phyloP scores from a whole-genome alignment of 64 coral and sea anemone genomes.

The Platygyra sinensis region DNA sequence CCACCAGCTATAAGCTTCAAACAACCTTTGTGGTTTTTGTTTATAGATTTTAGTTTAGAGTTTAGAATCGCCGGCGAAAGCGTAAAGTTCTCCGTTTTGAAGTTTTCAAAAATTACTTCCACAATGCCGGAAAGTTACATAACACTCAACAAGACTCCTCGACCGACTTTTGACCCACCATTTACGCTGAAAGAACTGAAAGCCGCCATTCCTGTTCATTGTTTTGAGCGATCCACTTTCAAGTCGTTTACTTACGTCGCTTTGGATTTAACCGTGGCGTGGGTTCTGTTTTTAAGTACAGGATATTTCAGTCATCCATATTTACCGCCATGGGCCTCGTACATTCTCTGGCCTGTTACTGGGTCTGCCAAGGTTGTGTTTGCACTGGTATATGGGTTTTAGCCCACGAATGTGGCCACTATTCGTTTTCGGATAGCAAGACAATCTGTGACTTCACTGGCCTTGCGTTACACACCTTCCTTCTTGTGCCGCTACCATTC shows the following conservation, averaged over 20 bases:
- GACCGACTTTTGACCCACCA: conserved; percentile 43
- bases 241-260: conserved; percentile 44
- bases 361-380: conserved; percentile 70
- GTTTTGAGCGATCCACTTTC: conserved; percentile 70
- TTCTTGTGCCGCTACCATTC: conserved; percentile 71
- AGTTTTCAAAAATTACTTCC: background rate
- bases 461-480: conserved; percentile 37
- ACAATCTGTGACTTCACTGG: conserved; percentile 42
- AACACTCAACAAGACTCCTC: conserved; percentile 48
- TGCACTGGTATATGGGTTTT: conserved; percentile 71
- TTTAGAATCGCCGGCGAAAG: background rate
- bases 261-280: conserved; percentile 30
- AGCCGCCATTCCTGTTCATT: conserved; percentile 56
- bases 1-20: background rate
- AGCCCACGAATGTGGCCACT: conserved; percentile 73
- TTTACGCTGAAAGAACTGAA: conserved; percentile 71
- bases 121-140: conserved; percentile 53
- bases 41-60: background rate
- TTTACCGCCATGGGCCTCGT: conserved; percentile 20
- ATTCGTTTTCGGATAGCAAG: conserved; percentile 74
- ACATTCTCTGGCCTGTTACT: conserved; percentile 67
- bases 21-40: conserved; percentile 7
- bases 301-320: conserved; percentile 59
- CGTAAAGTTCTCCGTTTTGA: background rate
- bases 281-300: conserved; percentile 31